Conservation (phyloP, 2,888 invertebrate species). For the Drosophila pullipes region DNA sequence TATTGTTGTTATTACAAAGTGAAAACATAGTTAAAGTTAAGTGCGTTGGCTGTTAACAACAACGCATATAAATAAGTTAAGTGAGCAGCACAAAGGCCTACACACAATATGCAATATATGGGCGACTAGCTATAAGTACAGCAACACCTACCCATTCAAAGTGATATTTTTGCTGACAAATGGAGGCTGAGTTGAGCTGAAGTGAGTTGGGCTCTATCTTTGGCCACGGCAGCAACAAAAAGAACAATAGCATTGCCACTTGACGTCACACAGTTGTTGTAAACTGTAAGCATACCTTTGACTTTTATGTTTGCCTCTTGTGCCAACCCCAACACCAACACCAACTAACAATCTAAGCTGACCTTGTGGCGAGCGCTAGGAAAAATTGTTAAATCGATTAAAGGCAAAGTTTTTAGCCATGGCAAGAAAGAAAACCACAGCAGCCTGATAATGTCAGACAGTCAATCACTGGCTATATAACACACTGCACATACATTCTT, state of each 20-base stretch:
- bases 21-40: slow-evolving; percentile 10
- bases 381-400: slow-evolving; percentile 75
- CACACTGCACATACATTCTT: neutral
- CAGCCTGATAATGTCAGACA: slow-evolving; percentile 60
- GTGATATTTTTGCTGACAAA: neutral
- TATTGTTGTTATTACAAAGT: slow-evolving; percentile 2
- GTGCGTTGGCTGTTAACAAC: slow-evolving; percentile 29
- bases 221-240: neutral
- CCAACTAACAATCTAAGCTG: slow-evolving; percentile 24
- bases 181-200: slow-evolving; percentile 25
- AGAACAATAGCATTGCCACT: slow-evolving; percentile 30
- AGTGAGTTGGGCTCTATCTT: slow-evolving; percentile 25
- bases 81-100: slow-evolving; percentile 5
- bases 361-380: slow-evolving; percentile 44
- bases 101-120: slow-evolving; percentile 16
- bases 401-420: slow-evolving; percentile 49
- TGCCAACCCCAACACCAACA: slow-evolving; percentile 27
- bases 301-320: slow-evolving; percentile 62
- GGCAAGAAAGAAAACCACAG: slow-evolving; percentile 4
- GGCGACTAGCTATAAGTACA: slow-evolving; percentile 12
- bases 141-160: slow-evolving; percentile 28
- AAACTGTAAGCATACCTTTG: slow-evolving; percentile 44
- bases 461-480: slow-evolving; percentile 45
- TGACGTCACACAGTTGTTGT: slow-evolving; percentile 66
- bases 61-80: slow-evolving; percentile 7